Percentiles rank a stretch among this genome's conserved stretches.
These are phyloP conservation scores for Plebejus anna DNA, from an alignment of 2,888 invertebrate species.

Conservation along the genomic window DNA sequence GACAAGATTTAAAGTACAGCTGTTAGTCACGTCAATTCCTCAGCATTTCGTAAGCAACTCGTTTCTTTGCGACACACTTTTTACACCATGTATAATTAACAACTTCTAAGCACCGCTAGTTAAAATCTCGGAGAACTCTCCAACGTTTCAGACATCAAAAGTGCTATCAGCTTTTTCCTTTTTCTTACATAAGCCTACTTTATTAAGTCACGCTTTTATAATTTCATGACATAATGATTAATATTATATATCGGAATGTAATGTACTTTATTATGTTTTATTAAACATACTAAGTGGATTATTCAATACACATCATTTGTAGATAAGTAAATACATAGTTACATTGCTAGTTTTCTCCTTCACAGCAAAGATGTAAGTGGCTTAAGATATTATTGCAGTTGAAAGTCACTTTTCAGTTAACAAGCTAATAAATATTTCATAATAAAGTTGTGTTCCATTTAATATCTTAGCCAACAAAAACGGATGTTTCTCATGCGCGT, in stretches of 20 bases:
- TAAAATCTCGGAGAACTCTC: constrained; percentile 8
- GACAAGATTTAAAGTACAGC: constrained; percentile 18
- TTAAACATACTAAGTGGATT: background rate
- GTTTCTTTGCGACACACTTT: constrained; percentile 42
- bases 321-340: background rate
- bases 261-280: background rate
- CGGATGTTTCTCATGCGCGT: constrained; percentile 1
- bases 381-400: background rate
- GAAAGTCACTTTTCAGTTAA: background rate
- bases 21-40: constrained; percentile 33
- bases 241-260: constrained; percentile 5
- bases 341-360: background rate
- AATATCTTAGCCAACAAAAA: background rate
- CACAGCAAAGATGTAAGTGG: background rate
- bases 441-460: background rate
- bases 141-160: constrained; percentile 10
- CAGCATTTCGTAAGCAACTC: constrained; percentile 53
- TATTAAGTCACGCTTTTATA: constrained; percentile 22
- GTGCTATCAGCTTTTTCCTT: constrained; percentile 9
- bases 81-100: constrained; percentile 33
- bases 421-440: background rate
- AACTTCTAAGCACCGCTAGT: constrained; percentile 27
- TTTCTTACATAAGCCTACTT: constrained; percentile 22
- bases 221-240: constrained; percentile 22
- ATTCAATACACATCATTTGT: background rate